Evolutionary conservation across 1,140 invertebrate species (phyloP).

Genomic region (Scaptomyza montana): DNA sequence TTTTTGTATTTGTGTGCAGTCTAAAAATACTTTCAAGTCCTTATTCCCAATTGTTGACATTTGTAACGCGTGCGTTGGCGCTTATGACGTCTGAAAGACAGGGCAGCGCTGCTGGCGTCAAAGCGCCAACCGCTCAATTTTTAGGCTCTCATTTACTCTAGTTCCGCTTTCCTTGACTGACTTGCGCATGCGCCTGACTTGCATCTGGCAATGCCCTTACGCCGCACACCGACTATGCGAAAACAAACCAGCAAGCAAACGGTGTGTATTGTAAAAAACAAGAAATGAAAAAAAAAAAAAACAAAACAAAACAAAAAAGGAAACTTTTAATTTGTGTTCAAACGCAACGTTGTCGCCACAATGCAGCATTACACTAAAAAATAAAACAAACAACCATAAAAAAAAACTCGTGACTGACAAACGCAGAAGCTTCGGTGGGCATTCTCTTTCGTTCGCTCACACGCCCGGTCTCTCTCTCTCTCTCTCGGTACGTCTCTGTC

Average conservation of each 20-base stretch:
- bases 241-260: conserved; percentile 14
- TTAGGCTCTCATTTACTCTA: not conserved
- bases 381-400: conserved; percentile 19
- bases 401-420: conserved; percentile 22
- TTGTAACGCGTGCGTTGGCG: conserved; percentile 36
- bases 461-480: not conserved
- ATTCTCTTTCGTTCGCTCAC: too few relatives aligned
- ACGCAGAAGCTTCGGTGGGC: conserved; percentile 12
- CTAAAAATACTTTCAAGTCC: conserved; percentile 44
- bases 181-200: conserved; percentile 47
- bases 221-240: conserved; percentile 14
- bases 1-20: conserved; percentile 19
- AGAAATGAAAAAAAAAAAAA: not conserved
- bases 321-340: conserved; percentile 41
- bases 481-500: conserved; percentile 29
- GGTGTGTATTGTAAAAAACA: conserved; percentile 10
- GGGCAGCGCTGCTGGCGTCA: conserved; percentile 18
- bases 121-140: too few relatives aligned
- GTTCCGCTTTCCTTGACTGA: conserved; percentile 23
- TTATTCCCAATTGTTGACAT: conserved; percentile 23
- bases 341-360: conserved; percentile 34
- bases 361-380: conserved; percentile 26
- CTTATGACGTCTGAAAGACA: conserved; percentile 17
- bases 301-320: too few relatives aligned
- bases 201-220: conserved; percentile 53